Evolutionary conservation across 2,113 vertebrate genomes (phyloP), one percentile per base, ranked within the genome.

Genomic region (Lycocorax pyrrhopterus): DNA sequence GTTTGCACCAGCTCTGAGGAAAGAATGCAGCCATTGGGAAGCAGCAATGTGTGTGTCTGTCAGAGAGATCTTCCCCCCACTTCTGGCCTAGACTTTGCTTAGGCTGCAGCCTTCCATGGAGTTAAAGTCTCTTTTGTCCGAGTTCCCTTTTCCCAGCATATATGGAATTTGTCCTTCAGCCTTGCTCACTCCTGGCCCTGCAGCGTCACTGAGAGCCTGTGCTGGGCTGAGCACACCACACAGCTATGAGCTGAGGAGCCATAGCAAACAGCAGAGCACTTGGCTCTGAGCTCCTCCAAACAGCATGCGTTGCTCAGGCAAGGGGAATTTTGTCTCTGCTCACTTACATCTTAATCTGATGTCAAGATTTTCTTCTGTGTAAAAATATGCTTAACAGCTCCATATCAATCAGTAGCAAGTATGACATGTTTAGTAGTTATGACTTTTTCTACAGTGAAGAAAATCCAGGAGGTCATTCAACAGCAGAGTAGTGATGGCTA

Each of bases 101-200:
- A 59, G 14, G 44, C 43, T 37, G 16, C 47, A 64, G 51, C 79
- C 10, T 6, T 33, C 88, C 64, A 71, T 41, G 44, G 73, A 84
- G 37, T 53, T 92, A 81, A 92, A 93, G 21, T 41, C 92, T 84
- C 93, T 95, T 92, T 86, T 41, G n/a, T 76, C 71, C 92, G 84
- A 85, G 83, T 67, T 92, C 49, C 49, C 75, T 96, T 94, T 83
- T 53, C 47, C 47, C 68, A 93, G 68, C 49, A 90, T 81, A 41
- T 16, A 21, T 4, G 33, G 77, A 95, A 80, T 80, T 74, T 84
- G 93, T 89, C 89, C 80, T 93, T 84, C 87, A 73, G 90, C 60
- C 75, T 46, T 94, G n/a, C 68, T 93, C 84, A 93, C 90, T 95
- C 87, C 81, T 41, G 12, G 63, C 76, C 78, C 51, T 59, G 43